Evolutionary conservation across 2,888 invertebrate species (phyloP), one percentile per base, ranked within the genome.

Genomic region (Acronicta alni): DNA sequence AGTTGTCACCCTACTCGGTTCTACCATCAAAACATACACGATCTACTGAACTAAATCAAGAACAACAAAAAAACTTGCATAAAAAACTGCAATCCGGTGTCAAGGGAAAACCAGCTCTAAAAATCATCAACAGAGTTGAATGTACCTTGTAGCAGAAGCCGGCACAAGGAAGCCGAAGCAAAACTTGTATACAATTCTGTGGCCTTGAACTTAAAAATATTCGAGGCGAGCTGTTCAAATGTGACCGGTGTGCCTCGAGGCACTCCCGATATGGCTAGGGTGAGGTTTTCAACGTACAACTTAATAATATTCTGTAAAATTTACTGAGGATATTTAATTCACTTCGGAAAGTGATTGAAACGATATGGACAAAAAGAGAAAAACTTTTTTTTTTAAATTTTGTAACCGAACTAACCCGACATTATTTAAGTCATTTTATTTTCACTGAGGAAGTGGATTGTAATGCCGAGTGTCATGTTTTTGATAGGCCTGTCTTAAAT

Each of bases 121-220:
- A n/a, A 3, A 9, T 26, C 30, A 47, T 18, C 37, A 23, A 49
- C 53, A 60, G 26, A 68, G 75, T 71, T 66, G 49, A 71, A 57
- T 71, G 57, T 66, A 54, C 53, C 30, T 59, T 62, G 35, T 51
- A 37, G 42, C 60, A 18, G 52, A 64, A 82, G 79, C 80, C 77
- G 79, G 83, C 81, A 89, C 77, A 84, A 89, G 91, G 91, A 92
- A 91, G 89, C 87, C 71, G 76, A 83, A 81, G 81, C 74, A 77
- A 82, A 84, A 80, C 84, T 83, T 84, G 85, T 85, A 88, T 87
- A 87, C 84, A 85, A 83, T 85, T 86, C 75, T 72, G 71, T 84
- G 88, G 77, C 91, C 91, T 89, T 91, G 92, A 92, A 91, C 91
- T 91, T 90, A 77, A 77, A 86, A 84, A 79, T 81, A 78, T 80